Base-by-base conservation (phyloP, 2,113 vertebrate genomes). In the Notothenia coriiceps region DNA sequence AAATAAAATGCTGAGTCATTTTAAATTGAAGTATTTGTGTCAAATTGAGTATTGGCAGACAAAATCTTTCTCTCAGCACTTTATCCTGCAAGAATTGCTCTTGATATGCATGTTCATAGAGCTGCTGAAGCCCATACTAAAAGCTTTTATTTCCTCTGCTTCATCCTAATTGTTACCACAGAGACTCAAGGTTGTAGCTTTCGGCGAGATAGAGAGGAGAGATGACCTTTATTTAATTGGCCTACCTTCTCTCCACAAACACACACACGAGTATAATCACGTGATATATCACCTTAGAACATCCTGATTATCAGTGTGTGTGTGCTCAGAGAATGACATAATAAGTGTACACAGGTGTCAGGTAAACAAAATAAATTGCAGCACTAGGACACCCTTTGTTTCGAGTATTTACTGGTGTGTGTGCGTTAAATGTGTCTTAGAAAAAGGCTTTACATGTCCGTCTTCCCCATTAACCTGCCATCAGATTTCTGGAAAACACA, bases 221-320 rank as follows among this genome's bases (percentile, higher is more conserved):
- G 56, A 81, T 40, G 64, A 14, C 54, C 49, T 85, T 83, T 67
- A 77, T 77, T 82, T 88, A 72, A 84, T 86, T 90, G 75, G 84
- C 76, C 52, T 84, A 57, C 69, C 78, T 35, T 65, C 57, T 77
- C 68, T 74, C 49, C 52, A 61, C 73, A 69, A 62, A 86, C 64
- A 22, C 29, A 51, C 20, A 71, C 60, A 57, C 43, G 47, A 0
- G n/a, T 7, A 50, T 2, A 70, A 70, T 59, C 71, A 47, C 56
- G 60, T 70, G 49, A 62, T 79, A 74, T 71, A 84, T 88, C 70
- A 77, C 69, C 71, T 68, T 2, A 63, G 56, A 77, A 61, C 47
- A 56, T 54, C 33, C 46, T 60, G 18, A 17, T 44, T 62, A 55
- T 72, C 10, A 64, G 13, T 68, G 29, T 64, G 43, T 64, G 46